Conservation (phyloP, 2,888 invertebrate species). For the Pollenia angustigena region DNA sequence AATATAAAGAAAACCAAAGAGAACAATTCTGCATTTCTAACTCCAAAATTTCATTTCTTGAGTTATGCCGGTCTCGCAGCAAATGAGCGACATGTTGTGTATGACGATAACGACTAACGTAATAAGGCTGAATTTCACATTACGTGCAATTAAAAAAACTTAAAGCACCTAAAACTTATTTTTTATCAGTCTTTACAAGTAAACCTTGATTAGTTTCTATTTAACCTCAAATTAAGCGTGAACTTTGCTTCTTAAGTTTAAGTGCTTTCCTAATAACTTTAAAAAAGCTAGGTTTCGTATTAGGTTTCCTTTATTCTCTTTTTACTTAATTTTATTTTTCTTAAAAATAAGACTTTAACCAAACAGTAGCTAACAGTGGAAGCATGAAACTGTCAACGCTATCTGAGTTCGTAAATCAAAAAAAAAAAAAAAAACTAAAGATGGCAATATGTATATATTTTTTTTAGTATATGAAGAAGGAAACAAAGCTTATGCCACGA, state of each 20-base stretch:
- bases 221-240: conserved; percentile 45
- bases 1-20: too few relatives aligned
- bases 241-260: conserved; percentile 51
- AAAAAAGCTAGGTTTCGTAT: conserved; percentile 40
- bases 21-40: too few relatives aligned
- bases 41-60: too few relatives aligned
- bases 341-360: background rate
- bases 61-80: too few relatives aligned
- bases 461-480: conserved; percentile 18
- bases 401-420: conserved; percentile 67
- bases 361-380: conserved; percentile 68
- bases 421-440: conserved; percentile 13
- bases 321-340: background rate
- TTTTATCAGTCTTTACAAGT: background rate
- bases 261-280: conserved; percentile 28
- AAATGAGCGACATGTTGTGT: too few relatives aligned
- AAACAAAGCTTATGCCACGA: conserved; percentile 41
- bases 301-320: conserved; percentile 50
- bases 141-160: too few relatives aligned
- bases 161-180: too few relatives aligned
- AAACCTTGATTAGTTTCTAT: background rate
- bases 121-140: too few relatives aligned
- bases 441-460: conserved; percentile 34
- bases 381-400: conserved; percentile 72
- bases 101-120: too few relatives aligned